Conservation (phyloP, 2,888 invertebrate species). For the Trilocha varians region DNA sequence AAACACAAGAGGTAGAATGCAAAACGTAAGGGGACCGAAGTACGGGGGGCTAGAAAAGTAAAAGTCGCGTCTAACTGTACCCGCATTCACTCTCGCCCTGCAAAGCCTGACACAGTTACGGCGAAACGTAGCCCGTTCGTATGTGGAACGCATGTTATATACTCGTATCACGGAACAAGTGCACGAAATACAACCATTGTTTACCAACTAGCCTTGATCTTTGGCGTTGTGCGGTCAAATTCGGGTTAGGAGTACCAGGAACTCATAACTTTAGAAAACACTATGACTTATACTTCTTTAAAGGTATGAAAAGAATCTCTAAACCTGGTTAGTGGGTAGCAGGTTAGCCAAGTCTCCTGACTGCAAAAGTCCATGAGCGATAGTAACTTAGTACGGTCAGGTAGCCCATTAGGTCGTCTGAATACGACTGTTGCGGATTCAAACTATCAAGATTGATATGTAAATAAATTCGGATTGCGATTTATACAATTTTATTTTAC, state of each 20-base stretch:
- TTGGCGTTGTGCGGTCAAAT: not conserved
- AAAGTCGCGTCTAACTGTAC: constrained; percentile 61
- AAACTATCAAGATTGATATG: too few relatives aligned
- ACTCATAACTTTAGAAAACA: not conserved
- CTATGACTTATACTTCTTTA: too few relatives aligned
- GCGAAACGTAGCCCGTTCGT: not conserved
- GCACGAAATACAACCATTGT: not conserved
- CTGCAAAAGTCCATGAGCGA: too few relatives aligned
- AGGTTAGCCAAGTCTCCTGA: too few relatives aligned
- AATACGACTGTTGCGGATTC: too few relatives aligned
- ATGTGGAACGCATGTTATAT: not conserved
- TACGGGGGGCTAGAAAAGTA: constrained; percentile 47
- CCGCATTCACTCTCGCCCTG: constrained; percentile 55
- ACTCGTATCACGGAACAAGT: not conserved
- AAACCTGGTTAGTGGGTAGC: too few relatives aligned
- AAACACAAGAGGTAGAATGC: not conserved
- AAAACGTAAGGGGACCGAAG: constrained; percentile 9
- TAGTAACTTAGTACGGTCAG: too few relatives aligned
- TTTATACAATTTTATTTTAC: too few relatives aligned
- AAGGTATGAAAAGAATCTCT: too few relatives aligned
- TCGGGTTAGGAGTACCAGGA: not conserved
- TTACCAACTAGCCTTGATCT: not conserved
- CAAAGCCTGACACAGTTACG: constrained; percentile 33
- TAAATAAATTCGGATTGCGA: too few relatives aligned
- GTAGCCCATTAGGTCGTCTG: too few relatives aligned